These are phyloP conservation scores for Rhinoderma darwinii DNA, from an alignment of 2,113 vertebrate species.

Conservation along the genomic window DNA sequence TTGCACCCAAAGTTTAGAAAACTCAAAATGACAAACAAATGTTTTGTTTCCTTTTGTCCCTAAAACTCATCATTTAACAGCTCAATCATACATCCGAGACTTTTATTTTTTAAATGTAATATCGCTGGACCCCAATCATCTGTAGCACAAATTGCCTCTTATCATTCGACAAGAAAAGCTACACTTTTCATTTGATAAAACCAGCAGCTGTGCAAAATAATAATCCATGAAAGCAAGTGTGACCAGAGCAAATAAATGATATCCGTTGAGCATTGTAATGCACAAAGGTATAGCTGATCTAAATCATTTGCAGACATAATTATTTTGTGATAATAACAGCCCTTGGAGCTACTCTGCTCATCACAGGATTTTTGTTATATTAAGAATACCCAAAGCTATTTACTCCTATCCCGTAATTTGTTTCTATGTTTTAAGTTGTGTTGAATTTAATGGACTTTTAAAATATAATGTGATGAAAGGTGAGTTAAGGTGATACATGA, in stretches of 20 bases:
- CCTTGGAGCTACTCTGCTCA: slow-evolving; percentile 13
- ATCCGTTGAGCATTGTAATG: slow-evolving; percentile 38
- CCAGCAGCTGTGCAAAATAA: slow-evolving; percentile 44
- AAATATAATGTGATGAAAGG: neutral
- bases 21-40: slow-evolving; percentile 14
- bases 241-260: slow-evolving; percentile 44
- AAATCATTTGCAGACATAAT: slow-evolving; percentile 34
- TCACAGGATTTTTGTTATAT: slow-evolving; percentile 25
- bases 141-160: neutral
- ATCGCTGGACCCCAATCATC: slow-evolving; percentile 1
- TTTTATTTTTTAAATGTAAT: slow-evolving; percentile 38
- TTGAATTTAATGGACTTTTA: neutral
- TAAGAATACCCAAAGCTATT: slow-evolving; percentile 24
- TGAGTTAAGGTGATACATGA: neutral
- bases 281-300: slow-evolving; percentile 39
- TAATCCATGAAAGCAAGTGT: slow-evolving; percentile 48
- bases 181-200: slow-evolving; percentile 17
- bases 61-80: slow-evolving; percentile 7
- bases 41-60: neutral
- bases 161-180: slow-evolving; percentile 30
- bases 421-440: neutral
- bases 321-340: slow-evolving; percentile 47
- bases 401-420: slow-evolving; percentile 8
- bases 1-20: slow-evolving; percentile 50
- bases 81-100: slow-evolving; percentile 13